Conservation (phyloP, 2,113 vertebrate genomes). For the Deroptyus accipitrinus region DNA sequence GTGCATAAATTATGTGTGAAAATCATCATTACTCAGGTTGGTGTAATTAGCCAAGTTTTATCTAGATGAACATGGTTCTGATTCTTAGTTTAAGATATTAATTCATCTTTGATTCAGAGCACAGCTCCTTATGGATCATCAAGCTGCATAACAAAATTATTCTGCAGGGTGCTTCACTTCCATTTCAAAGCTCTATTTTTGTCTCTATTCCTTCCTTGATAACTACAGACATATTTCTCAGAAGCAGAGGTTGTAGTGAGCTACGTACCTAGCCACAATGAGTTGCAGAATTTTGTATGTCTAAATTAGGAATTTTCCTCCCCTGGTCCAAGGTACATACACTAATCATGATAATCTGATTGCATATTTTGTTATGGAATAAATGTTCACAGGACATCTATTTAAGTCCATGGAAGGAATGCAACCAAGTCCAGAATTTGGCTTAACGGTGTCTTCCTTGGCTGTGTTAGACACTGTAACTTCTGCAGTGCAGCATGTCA, state of each 20-base stretch:
- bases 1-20: not conserved
- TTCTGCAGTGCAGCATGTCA: constrained; percentile 3
- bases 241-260: not conserved
- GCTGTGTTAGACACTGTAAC: not conserved
- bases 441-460: constrained; percentile 4
- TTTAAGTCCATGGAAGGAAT: constrained; percentile 33
- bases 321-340: not conserved
- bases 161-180: not conserved
- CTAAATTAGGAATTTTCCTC: not conserved
- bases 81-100: not conserved
- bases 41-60: not conserved
- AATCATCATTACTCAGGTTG: not conserved
- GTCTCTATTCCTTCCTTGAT: not conserved
- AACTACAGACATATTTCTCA: not conserved
- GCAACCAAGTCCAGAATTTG: constrained; percentile 6
- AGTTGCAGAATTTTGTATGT: not conserved
- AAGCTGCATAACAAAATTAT: not conserved
- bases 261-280: not conserved
- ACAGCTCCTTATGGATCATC: not conserved
- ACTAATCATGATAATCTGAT: not conserved
- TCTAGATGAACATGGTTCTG: not conserved
- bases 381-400: not conserved
- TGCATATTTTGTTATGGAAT: constrained; percentile 24
- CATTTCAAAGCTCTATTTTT: not conserved
- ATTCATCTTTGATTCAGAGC: not conserved